Evolutionary conservation across 2,113 vertebrate species (phyloP).

Genomic region (Murina feae): DNA sequence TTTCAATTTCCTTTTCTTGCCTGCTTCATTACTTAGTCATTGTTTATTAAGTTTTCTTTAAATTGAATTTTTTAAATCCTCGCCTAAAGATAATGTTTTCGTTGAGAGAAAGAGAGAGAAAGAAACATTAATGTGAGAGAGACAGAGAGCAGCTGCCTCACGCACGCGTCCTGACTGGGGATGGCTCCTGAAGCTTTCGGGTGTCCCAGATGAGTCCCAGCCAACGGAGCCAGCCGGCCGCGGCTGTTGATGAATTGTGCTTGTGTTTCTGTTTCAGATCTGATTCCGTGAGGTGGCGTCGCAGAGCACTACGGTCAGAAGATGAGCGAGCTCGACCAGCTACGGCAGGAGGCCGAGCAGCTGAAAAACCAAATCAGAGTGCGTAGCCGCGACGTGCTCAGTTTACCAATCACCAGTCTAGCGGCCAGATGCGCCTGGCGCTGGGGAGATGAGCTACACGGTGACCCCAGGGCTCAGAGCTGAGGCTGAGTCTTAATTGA

Average conservation of each 20-base stretch:
- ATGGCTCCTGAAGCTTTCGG: not conserved
- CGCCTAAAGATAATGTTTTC: not conserved
- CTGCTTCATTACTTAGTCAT: not conserved
- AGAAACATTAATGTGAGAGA: not conserved
- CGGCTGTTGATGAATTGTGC: not conserved
- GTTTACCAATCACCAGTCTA: accelerated
- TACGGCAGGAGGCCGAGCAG: slow-evolving; percentile 99
- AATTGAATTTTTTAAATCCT: not conserved
- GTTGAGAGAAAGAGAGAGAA: not conserved
- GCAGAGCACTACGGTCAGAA: slow-evolving; percentile 90
- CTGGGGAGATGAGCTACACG: not conserved
- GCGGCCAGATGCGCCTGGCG: not conserved
- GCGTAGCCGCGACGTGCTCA: slow-evolving; percentile 66
- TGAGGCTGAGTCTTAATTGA: not conserved
- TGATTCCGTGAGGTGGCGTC: slow-evolving; percentile 87
- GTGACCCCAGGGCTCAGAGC: not conserved
- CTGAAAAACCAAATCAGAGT: slow-evolving; percentile 99
- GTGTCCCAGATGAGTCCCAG: not conserved
- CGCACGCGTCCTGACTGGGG: not conserved
- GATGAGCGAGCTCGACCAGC: slow-evolving; percentile 99
- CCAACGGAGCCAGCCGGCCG: not conserved
- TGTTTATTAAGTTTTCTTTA: not conserved
- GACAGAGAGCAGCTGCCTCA: not conserved
- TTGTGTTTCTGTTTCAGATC: slow-evolving; percentile 80
- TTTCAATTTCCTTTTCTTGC: not conserved